Base-by-base conservation (phyloP, 2,888 invertebrate species). In the Leptinotarsa haldemani region DNA sequence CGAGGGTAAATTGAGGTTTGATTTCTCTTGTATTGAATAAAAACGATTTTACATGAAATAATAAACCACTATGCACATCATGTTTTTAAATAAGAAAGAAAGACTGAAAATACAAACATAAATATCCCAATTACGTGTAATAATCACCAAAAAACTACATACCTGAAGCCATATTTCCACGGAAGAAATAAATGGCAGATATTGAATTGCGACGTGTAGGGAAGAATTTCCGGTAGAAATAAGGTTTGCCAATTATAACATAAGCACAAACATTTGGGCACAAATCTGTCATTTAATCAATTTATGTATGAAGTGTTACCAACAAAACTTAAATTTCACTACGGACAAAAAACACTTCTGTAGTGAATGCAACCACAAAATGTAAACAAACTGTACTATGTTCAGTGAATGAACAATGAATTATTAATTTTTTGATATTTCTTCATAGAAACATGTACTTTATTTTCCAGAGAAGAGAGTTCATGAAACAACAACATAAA, bases 101-200 rank as follows among this genome's bases (percentile, higher is more conserved):
- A 13, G 30, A 30, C 2, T 40, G 58, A 63, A 52, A 67, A 58
- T 18, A 47, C 15, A 15, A 12, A 20, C 0, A 20, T 3, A 0
- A 65, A 65, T 50, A 9, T 25, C 3, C 47, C 48, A 64, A 69
- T 65, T 66, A 46, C 16, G 4, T 16, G 52, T 30, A 47, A 74
- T 30, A 70, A 66, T 40, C 25, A 83, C 80, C 81, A 82, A 56
- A 56, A 56, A 56, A 12, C 22, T 22, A 56, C 56, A 56, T 56
- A 83, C 83, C 82, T 82, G 83, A 82, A 79, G 83, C 82, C 83
- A 83, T 83, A 80, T 78, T 82, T 78, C 65, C 74, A 76, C 72
- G 66, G 65, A 76, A 74, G 70, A 73, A 73, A 65, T 65, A 77
- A 78, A 79, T 78, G 74, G 77, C 79, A 77, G 65, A 63, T 56